Evolutionary conservation across 1,140 invertebrate species (phyloP).

Genomic region (Pissodes strobi): DNA sequence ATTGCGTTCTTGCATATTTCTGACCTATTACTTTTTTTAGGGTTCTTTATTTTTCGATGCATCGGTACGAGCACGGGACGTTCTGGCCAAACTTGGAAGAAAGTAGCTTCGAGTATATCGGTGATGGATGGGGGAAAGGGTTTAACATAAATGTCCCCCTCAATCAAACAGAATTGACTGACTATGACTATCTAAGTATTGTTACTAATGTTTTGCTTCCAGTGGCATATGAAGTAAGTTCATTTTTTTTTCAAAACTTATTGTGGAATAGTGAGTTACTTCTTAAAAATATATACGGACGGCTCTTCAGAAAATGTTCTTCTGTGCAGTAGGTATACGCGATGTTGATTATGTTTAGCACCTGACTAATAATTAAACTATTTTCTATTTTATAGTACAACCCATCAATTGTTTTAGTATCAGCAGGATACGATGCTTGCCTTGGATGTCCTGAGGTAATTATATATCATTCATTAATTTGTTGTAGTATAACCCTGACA

Average conservation of each 20-base stretch:
- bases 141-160: constrained; percentile 94
- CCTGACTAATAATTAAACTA: background rate
- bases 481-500: constrained; percentile 76
- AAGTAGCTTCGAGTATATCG: constrained; percentile 85
- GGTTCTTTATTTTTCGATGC: constrained; percentile 96
- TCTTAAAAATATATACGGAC: no score
- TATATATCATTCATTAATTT: constrained; percentile 57
- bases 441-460: constrained; percentile 84
- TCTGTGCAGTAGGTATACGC: no score
- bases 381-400: constrained; percentile 69
- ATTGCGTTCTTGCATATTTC: no score
- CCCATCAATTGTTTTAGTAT: constrained; percentile 85
- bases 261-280: no score
- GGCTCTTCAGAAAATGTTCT: no score
- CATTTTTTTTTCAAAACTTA: background rate
- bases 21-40: constrained; percentile 67
- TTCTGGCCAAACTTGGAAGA: constrained; percentile 94
- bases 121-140: constrained; percentile 73
- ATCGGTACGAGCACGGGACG: constrained; percentile 90
- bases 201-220: constrained; percentile 89
- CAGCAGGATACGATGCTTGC: constrained; percentile 89
- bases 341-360: no score
- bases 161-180: constrained; percentile 80
- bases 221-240: constrained; percentile 83
- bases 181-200: constrained; percentile 89